Conservation (phyloP, 2,113 vertebrate genomes). For the Bettongia penicillata region DNA sequence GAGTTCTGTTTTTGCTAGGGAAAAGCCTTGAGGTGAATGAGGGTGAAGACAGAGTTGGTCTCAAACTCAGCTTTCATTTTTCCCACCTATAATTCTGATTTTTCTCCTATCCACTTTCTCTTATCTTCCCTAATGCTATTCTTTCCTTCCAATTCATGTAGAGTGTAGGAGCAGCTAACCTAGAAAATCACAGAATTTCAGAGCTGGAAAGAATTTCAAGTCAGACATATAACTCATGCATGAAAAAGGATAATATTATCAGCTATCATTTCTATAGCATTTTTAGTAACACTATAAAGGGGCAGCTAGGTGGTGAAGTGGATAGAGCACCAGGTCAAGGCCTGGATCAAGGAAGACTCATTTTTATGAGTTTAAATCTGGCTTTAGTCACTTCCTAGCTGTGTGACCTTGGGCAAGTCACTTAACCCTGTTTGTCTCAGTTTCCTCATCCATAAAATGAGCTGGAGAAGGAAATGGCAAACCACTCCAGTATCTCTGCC, state of each 20-base stretch:
- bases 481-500: background rate
- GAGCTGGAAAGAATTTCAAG: background rate
- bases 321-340: background rate
- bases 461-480: background rate
- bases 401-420: no score
- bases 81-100: constrained; percentile 34
- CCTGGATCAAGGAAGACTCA: background rate
- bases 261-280: background rate
- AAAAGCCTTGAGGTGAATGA: background rate
- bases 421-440: no score
- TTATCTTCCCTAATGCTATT: constrained; percentile 49
- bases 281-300: background rate
- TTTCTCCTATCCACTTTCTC: constrained; percentile 6
- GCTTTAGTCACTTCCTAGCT: no score
- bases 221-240: background rate
- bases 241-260: background rate
- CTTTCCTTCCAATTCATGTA: background rate
- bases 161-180: background rate
- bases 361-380: background rate
- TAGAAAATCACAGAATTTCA: background rate
- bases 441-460: no score
- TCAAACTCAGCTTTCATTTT: background rate
- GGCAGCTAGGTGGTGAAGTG: background rate
- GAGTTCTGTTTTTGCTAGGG: background rate
- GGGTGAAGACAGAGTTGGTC: background rate